Evolutionary conservation across 2,113 vertebrate genomes (phyloP), one percentile per base, ranked within the genome.

Genomic region (Panthera leo): DNA sequence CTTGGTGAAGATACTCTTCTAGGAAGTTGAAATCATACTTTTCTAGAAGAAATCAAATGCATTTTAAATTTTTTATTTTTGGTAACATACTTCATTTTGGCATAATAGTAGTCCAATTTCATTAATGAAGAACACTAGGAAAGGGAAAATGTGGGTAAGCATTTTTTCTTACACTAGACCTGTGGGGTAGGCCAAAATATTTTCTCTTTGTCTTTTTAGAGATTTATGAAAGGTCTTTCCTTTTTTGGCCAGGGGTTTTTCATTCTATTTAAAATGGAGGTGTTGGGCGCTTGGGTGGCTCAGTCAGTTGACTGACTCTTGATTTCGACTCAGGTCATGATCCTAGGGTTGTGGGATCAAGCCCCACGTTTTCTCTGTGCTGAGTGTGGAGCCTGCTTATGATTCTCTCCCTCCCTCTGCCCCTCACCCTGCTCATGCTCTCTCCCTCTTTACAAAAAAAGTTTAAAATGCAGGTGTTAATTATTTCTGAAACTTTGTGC

Each of bases 201-300:
- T 89, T 92, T 97, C 45, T 39, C n/a, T 86, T 97, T 73, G 68
- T 34, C 36, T 65, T 45, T 97, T 95, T 79, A 92, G 61, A 67
- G 84, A 73, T 91, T 71, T 85, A 39, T 92, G 73, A 25, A 89
- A 94, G 36, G 45, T 25, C 29, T 79, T 48, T 89, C 9, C 5
- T 61, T 71, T 88, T 94, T 89, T 29, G 92, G 39, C 48, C 5
- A 75, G 42, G 19, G 87, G 29, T 89, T 94, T 34, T 79, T 75
- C 80, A 86, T 94, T 92, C 75, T 21, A 51, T 76, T 96, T 93
- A 73, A 95, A 95, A 61, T 92, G 13, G 42, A 86, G 39, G 5
- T 55, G 39, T 39, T 76, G 58, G 58, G 21, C 21, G 7, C 58
- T 61, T 61, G 21, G 58, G 21, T 61, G 58, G 7, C 21, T 61